phyloP scores from a whole-genome alignment of 2,797 vertebrate genomes.

The Argyrosomus regius region DNA sequence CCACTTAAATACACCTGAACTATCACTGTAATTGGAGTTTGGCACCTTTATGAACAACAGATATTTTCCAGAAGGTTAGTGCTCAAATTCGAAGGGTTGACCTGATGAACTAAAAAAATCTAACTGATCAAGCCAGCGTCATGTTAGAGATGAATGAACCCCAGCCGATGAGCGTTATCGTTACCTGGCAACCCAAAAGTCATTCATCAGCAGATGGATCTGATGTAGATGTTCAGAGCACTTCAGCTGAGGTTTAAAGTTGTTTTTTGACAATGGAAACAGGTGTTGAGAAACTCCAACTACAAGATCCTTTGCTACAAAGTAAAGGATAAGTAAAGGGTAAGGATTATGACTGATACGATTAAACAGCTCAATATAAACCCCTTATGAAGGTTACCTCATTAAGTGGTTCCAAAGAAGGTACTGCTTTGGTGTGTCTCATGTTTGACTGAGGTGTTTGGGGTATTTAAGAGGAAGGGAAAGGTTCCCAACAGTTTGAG shows the following conservation, averaged over 20 bases:
- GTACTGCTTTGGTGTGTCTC: not conserved
- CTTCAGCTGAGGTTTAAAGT: not conserved
- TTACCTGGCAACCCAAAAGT: not conserved
- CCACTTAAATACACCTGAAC: no score
- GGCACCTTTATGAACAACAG: no score
- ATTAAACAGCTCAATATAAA: not conserved
- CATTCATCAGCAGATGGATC: not conserved
- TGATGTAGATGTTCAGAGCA: not conserved
- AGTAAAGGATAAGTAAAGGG: no score
- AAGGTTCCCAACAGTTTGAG: slow-evolving; percentile 1
- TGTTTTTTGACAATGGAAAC: not conserved
- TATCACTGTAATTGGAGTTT: no score
- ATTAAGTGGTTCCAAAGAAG: no score
- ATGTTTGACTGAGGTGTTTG: not conserved
- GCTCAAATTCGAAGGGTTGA: no score
- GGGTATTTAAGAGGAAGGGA: not conserved
- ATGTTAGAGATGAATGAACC: no score
- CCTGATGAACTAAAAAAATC: no score
- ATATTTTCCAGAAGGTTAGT: no score
- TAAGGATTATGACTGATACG: not conserved
- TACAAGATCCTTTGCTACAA: no score
- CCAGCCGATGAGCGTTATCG: not conserved
- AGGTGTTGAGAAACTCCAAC: not conserved
- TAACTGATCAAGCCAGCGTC: no score
- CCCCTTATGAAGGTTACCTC: not conserved